These are phyloP conservation scores for Probaryconus sp. DNA, from an alignment of 1,140 invertebrate genomes.

Conservation along the genomic window DNA sequence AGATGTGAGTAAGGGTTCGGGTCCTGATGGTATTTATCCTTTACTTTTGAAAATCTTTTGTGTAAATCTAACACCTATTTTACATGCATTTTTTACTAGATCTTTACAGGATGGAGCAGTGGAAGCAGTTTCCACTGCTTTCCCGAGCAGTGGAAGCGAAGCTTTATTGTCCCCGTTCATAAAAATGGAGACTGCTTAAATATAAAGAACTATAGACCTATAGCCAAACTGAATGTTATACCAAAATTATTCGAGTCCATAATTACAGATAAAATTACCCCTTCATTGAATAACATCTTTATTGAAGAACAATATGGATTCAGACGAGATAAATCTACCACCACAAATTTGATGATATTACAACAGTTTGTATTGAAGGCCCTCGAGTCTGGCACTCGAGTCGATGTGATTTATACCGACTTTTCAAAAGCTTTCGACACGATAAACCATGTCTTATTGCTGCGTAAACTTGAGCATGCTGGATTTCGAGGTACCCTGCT, in stretches of 20 bases:
- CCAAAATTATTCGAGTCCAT: not conserved
- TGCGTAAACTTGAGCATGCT: not conserved
- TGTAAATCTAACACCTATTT: too few relatives aligned
- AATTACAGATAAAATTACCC: not conserved
- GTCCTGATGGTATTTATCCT: too few relatives aligned
- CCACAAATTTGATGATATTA: not conserved
- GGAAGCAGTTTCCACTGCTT: too few relatives aligned
- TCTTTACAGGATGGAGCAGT: too few relatives aligned
- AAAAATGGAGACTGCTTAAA: too few relatives aligned
- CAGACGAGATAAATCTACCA: too few relatives aligned
- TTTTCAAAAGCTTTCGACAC: not conserved
- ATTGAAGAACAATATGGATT: not conserved
- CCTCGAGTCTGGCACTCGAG: not conserved
- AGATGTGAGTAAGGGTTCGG: too few relatives aligned
- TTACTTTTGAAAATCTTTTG: too few relatives aligned
- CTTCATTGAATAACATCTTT: not conserved
- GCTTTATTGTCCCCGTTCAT: too few relatives aligned
- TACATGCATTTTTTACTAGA: too few relatives aligned
- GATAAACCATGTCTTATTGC: not conserved
- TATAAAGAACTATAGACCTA: too few relatives aligned
- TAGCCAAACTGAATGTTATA: not conserved
- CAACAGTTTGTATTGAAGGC: not conserved
- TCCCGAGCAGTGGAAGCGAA: too few relatives aligned
- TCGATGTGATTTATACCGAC: not conserved
- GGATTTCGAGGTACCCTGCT: not conserved